These are phyloP conservation scores for Martes martes DNA, from an alignment of 2,113 vertebrate species.

Conservation along the genomic window DNA sequence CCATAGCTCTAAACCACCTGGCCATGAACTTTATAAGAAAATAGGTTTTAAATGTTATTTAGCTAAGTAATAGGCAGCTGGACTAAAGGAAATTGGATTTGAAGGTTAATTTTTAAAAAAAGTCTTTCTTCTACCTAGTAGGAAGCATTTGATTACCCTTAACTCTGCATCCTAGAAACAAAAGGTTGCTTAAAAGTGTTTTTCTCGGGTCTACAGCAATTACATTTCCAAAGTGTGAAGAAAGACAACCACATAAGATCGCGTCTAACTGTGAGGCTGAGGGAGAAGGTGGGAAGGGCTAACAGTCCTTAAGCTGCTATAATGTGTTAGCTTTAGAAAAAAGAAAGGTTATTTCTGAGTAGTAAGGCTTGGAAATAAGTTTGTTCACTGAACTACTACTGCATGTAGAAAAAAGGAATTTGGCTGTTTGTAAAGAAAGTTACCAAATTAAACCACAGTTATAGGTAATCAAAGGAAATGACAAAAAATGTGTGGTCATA, in stretches of 20 bases:
- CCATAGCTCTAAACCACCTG: not conserved
- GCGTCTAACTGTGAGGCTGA: not conserved
- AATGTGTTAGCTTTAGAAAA: not conserved
- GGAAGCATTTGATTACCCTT: constrained; percentile 41
- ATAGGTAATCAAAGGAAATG: constrained; percentile 33
- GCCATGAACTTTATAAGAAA: not conserved
- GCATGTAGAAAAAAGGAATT: constrained; percentile 21
- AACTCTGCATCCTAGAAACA: not conserved
- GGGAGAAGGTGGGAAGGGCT: not conserved
- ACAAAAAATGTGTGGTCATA: constrained; percentile 47
- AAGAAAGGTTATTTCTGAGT: not conserved
- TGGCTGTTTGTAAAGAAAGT: constrained; percentile 29
- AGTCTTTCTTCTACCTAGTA: not conserved
- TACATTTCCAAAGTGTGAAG: not conserved
- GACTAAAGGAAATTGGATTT: constrained; percentile 19
- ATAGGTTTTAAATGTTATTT: not conserved
- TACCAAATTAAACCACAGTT: constrained; percentile 42
- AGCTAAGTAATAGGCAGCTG: not conserved
- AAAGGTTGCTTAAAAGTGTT: not conserved
- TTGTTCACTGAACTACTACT: constrained; percentile 15
- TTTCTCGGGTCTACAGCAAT: not conserved
- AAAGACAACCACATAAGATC: not conserved
- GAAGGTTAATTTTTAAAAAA: not conserved
- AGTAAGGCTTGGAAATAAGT: not conserved
- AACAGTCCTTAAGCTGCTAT: not conserved